phyloP scores from a whole-genome alignment of 2,888 invertebrate genomes.

The Drosophila greeni region DNA sequence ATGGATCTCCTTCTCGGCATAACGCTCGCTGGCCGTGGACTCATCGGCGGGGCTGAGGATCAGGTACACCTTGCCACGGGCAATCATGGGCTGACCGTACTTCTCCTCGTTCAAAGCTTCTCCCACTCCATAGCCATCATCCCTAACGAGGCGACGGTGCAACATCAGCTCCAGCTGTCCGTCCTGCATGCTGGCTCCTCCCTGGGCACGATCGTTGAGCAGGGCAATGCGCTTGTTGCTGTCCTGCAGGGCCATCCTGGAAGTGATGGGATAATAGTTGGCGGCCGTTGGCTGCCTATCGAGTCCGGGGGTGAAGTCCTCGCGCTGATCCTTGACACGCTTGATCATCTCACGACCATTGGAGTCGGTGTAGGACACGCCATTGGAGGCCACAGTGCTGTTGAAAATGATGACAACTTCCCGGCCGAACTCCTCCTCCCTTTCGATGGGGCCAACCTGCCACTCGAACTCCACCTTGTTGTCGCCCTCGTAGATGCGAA shows the following conservation, averaged over 20 bases:
- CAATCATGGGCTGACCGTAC: conserved; percentile 84
- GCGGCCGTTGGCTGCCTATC: conserved; percentile 84
- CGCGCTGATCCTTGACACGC: conserved; percentile 79
- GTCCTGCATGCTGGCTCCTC: conserved; percentile 86
- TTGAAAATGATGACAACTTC: conserved; percentile 88
- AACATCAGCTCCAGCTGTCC: conserved; percentile 91
- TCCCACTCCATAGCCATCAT: conserved; percentile 95
- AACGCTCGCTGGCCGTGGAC: conserved; percentile 77
- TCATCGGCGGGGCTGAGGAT: conserved; percentile 65
- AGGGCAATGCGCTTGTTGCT: conserved; percentile 73
- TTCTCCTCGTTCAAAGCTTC: conserved; percentile 93
- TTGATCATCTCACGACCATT: conserved; percentile 92
- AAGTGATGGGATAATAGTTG: conserved; percentile 96
- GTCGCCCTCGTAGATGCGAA: conserved; percentile 83
- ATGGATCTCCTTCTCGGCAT: conserved; percentile 80
- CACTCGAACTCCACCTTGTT: conserved; percentile 85
- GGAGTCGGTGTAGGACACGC: conserved; percentile 92
- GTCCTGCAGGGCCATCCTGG: conserved; percentile 86
- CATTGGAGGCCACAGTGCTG: conserved; percentile 82
- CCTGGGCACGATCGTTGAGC: conserved; percentile 89
- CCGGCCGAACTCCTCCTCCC: conserved; percentile 84
- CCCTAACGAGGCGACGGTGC: conserved; percentile 89
- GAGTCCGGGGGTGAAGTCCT: conserved; percentile 82
- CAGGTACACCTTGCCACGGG: conserved; percentile 84
- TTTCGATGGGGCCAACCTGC: conserved; percentile 87